These are phyloP conservation scores for Glossophaga mutica DNA, from an alignment of 2,797 vertebrate genomes.

Conservation along the genomic window DNA sequence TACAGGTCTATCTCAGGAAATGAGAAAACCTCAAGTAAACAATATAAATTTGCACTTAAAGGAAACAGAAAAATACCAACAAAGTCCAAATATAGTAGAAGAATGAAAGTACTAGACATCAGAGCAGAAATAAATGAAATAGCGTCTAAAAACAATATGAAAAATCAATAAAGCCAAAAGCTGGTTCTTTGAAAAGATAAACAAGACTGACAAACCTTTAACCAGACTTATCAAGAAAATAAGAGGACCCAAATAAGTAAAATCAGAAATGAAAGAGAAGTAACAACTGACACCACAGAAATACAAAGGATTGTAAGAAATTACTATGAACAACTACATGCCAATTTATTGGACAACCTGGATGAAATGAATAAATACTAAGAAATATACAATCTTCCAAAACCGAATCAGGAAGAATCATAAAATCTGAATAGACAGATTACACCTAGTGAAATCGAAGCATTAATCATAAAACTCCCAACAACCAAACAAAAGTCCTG, in stretches of 20 bases:
- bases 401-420: neutral
- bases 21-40: neutral
- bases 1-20: neutral
- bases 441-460: neutral
- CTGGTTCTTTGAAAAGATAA: neutral
- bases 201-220: neutral
- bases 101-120: neutral
- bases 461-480: neutral
- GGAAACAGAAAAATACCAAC: neutral
- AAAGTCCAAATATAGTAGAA: neutral
- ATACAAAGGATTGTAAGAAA: neutral
- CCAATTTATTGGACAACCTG: neutral
- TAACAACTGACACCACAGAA: neutral
- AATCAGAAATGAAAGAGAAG: neutral
- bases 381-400: neutral
- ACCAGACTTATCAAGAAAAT: neutral
- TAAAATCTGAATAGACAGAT: neutral
- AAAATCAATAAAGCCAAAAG: neutral
- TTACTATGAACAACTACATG: neutral
- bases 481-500: neutral
- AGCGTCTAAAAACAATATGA: neutral
- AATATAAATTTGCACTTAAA: neutral
- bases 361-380: neutral
- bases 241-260: neutral
- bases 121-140: neutral